Evolutionary conservation across 2,888 invertebrate genomes (phyloP).

Genomic region (Danaus chrysippus): DNA sequence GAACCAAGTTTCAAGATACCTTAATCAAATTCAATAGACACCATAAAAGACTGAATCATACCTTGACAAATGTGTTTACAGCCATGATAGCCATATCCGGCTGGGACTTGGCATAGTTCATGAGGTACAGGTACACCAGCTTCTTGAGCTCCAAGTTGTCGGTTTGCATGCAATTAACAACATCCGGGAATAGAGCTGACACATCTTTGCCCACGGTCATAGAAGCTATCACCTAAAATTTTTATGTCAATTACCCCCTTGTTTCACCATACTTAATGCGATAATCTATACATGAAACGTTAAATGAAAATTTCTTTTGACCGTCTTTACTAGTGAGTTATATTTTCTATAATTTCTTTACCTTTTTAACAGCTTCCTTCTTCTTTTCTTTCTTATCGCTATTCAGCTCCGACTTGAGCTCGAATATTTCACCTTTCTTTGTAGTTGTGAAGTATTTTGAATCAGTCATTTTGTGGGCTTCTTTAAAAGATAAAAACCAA

Average conservation of each 20-base stretch:
- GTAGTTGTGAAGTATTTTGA: conserved; percentile 99
- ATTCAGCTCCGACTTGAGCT: conserved; percentile 98
- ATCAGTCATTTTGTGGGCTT: conserved; percentile 89
- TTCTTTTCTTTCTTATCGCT: conserved; percentile 99
- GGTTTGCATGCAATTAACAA: conserved; percentile 99
- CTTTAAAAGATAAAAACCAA: conserved; percentile 14
- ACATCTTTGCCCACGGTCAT: conserved; percentile 99
- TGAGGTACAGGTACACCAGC: conserved; percentile 97
- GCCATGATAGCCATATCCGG: conserved; percentile 99
- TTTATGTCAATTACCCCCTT: not conserved
- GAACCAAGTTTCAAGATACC: conserved; percentile 26
- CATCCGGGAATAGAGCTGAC: conserved; percentile 98
- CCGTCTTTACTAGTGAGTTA: not conserved
- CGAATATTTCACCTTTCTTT: conserved; percentile 99
- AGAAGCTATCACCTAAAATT: conserved; percentile 94
- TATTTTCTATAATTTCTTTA: conserved; percentile 48
- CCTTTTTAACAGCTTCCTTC: conserved; percentile 99
- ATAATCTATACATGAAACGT: no score
- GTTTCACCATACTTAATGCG: no score
- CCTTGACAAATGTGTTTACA: conserved; percentile 99
- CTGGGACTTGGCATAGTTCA: conserved; percentile 99
- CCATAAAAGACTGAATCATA: conserved; percentile 52
- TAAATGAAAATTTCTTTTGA: no score
- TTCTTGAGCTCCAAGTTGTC: conserved; percentile 99
- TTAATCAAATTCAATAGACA: conserved; percentile 18